Percentiles rank a stretch among this genome's conserved stretches.
These are phyloP conservation scores for Mesorhabditis belari DNA, from an alignment of 2,888 invertebrate species.

Conservation along the genomic window DNA sequence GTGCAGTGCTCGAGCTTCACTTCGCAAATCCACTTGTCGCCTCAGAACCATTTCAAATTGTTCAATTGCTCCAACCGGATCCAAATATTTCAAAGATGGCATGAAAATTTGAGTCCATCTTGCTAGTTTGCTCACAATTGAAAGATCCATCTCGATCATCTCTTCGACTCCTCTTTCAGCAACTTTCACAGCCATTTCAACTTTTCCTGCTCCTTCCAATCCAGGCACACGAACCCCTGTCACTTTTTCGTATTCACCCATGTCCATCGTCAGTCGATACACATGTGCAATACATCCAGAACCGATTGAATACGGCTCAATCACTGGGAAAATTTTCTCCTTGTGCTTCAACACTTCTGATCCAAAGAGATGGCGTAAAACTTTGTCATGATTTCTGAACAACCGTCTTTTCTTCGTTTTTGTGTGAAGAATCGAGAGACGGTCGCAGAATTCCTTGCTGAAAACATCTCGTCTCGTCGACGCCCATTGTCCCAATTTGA, in stretches of 20 bases:
- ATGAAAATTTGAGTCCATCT: slow-evolving; percentile 15
- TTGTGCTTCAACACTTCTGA: slow-evolving; percentile 45
- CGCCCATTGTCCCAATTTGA: slow-evolving; percentile 61
- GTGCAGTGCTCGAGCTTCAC: slow-evolving; percentile 56
- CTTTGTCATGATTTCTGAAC: slow-evolving; percentile 27
- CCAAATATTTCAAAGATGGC: slow-evolving; percentile 55
- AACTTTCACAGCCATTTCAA: slow-evolving; percentile 36
- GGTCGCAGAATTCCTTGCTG: slow-evolving; percentile 56
- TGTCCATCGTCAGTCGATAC: slow-evolving; percentile 44
- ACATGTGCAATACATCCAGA: slow-evolving; percentile 61
- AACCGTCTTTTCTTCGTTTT: slow-evolving; percentile 29
- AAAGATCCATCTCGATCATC: slow-evolving; percentile 54
- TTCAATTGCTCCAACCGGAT: slow-evolving; percentile 56
- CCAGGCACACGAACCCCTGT: slow-evolving; percentile 16
- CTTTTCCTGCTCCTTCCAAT: slow-evolving; percentile 17
- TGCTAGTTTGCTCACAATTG: slow-evolving; percentile 45
- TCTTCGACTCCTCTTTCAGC: slow-evolving; percentile 56
- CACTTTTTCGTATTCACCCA: slow-evolving; percentile 23
- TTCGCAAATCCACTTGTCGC: slow-evolving; percentile 56
- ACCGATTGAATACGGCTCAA: slow-evolving; percentile 56
- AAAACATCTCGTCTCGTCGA: slow-evolving; percentile 59
- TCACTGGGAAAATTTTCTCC: slow-evolving; percentile 50
- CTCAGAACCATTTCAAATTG: slow-evolving; percentile 57
- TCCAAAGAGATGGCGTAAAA: slow-evolving; percentile 28
- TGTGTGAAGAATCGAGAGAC: slow-evolving; percentile 35